Base-by-base conservation (phyloP, 1,140 invertebrate genomes). In the Zaprionus camerounensis region DNA sequence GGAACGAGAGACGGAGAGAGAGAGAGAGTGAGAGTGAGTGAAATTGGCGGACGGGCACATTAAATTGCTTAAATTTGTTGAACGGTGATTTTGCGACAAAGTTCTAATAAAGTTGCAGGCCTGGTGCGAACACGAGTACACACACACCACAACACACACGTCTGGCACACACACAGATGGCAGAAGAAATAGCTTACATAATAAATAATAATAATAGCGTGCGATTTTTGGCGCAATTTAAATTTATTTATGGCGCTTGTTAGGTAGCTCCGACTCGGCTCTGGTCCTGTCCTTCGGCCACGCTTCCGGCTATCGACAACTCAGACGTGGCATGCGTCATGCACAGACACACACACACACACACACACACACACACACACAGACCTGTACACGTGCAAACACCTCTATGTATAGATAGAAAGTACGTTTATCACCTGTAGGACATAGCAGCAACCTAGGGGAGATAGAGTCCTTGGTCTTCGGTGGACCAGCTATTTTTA, bases 161-260 rank as follows among this genome's bases (percentile, higher is more conserved):
- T 6, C 31, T 20, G 22, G 34, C 51, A 31, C 53, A 55, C 49
- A 68, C 28, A 78, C 61, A 73, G 82, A 87, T 82, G 76, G 72
- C 76, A 71, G 83, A 80, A 86, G 80, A 86, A 86, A 86, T 87
- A 82, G 83, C 82, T 87, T 82, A 71, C 83, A 86, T 88, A 86
- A 86, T 88, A 86, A 86, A 86, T 87, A 86, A 83, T 88, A 86
- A 88, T 87, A 86, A 88, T 88, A 83, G 70, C 80, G 84, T 86
- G 83, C 81, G 83, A 88, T 86, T 88, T 88, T 86, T 86, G 81
- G 83, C 84, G 83, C 84, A 86, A 88, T 86, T 86, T 86, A 86
- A 86, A 86, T 83, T 80, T 88, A 86, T 86, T 86, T 86, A 86
- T 86, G 84, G 77, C 72, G 81, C 80, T 87, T 83, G 76, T 83